Base-by-base conservation (phyloP, 2,113 vertebrate genomes). In the Aptenodytes patagonicus region DNA sequence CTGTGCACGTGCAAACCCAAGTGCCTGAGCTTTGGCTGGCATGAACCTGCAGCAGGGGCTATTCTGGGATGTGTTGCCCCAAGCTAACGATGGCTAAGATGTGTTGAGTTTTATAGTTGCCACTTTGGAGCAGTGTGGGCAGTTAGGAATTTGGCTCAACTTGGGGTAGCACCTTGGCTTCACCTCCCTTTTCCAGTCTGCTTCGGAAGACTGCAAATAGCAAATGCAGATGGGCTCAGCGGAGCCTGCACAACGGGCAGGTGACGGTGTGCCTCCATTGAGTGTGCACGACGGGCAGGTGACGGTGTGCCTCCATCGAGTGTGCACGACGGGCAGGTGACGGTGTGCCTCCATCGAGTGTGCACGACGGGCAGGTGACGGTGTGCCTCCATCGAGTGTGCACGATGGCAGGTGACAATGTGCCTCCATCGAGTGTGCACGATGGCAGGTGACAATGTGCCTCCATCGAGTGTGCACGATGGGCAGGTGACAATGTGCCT, bases 271-370 rank as follows among this genome's bases (percentile, higher is more conserved):
- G 52, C 19, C 32, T 66, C 52, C 42, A 25, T 3, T 2, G 6
- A 26, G 25, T 4, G 16, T 34, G 38, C 12, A 18, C 3, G 3
- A 19, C 2, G 19, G 19, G 40, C 8, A 10, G 49, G 47, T 5
- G 49, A 22, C 17, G 47, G 24, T 58, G 79, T 11, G 11, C 26
- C 36, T 54, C 38, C 25, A 16, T 14, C 3, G 15, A 38, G n/a
- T 16, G 38, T 34, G 28, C 4, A 36, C 1, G 3, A 44, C 0
- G 13, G 49, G 44, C 13, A 17, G 65, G n/a, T 2, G 46, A 28
- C 14, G 85, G 1, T 70, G 32, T 21, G 1, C 9, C 9, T 18
- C 36, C 47, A 8, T 11, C 11, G 18, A 2, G 3, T 5, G 46
- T 46, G 47, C 3, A 16, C 3, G 1, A 9, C 3, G 16, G 57